phyloP scores from a whole-genome alignment of 2,797 vertebrate species.

The Platyrinchus mystaceus region DNA sequence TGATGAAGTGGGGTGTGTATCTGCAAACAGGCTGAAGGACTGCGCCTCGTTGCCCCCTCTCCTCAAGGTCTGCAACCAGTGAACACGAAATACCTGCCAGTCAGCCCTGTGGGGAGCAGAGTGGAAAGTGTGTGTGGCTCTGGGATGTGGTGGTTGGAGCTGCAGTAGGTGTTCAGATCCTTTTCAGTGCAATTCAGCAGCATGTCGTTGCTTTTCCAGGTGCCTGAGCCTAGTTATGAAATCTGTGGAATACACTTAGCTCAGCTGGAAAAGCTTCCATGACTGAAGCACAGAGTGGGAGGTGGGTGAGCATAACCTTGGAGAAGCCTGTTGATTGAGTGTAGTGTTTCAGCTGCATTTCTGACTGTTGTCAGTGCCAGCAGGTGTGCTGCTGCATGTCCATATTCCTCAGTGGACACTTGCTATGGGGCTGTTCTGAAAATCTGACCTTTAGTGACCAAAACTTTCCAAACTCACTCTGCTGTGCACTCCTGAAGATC shows the following conservation, averaged over 20 bases:
- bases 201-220: conserved; percentile 12
- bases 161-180: neutral
- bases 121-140: neutral
- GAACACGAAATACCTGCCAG: neutral
- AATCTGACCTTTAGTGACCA: neutral
- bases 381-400: neutral
- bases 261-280: conserved; percentile 28
- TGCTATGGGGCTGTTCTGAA: neutral
- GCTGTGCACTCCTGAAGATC: neutral
- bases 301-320: neutral
- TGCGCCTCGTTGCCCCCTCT: neutral
- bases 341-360: neutral
- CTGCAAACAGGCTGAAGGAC: neutral
- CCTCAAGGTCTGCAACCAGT: neutral
- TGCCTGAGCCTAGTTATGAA: conserved; percentile 22
- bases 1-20: neutral
- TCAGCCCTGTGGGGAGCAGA: neutral
- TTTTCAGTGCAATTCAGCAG: neutral
- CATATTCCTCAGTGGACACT: neutral
- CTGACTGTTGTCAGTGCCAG: neutral
- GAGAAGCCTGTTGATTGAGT: neutral
- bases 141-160: neutral
- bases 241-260: conserved; percentile 8
- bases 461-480: neutral
- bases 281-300: conserved; percentile 23